Base-by-base conservation (phyloP, 1,140 invertebrate genomes). In the Leptopilina boulardi region DNA sequence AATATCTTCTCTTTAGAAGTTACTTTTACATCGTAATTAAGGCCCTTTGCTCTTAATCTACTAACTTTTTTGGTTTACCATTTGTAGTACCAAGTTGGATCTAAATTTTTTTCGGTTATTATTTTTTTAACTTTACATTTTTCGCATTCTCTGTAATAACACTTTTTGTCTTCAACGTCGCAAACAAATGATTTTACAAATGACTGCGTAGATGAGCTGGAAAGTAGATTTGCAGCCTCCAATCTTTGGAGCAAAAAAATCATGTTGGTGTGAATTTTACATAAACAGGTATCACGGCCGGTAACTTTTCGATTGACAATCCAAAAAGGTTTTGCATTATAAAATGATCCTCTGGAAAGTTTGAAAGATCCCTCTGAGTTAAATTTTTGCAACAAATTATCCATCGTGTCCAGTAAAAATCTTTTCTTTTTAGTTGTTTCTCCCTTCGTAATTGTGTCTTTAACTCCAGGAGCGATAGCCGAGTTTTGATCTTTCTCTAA, bases 301-400 rank as follows among this genome's bases (percentile, higher is more conserved):
- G n/a, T n/a, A n/a, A n/a, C n/a, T n/a, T n/a, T n/a, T n/a, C n/a
- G n/a, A n/a, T n/a, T n/a, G n/a, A n/a, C n/a, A n/a, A n/a, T n/a
- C n/a, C n/a, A n/a, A n/a, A n/a, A n/a, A n/a, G n/a, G n/a, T n/a
- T 73, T 74, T 23, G 73, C 15, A 18, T 51, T 66, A 54, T 72
- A 75, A 41, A 80, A 77, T 8, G 51, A 42, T 0, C 75, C 23
- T 15, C 66, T 72, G 9, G 78, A 80, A 0, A 77, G 51, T 66
- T 77, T 72, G 0, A 80, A 19, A 21, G 30, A 13, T 15, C 66
- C 42, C 75, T 73, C 70, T 70, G 41, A 4, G 6, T 19, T 34
- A 74, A 73, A 75, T 19, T 75, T 80, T 77, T 41, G 70, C 42
- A 82, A 80, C 23, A 86, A n/a, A n/a, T n/a, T n/a, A n/a, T n/a